Base-by-base conservation (phyloP, 1,140 invertebrate species). In the Melanaphis sacchari region DNA sequence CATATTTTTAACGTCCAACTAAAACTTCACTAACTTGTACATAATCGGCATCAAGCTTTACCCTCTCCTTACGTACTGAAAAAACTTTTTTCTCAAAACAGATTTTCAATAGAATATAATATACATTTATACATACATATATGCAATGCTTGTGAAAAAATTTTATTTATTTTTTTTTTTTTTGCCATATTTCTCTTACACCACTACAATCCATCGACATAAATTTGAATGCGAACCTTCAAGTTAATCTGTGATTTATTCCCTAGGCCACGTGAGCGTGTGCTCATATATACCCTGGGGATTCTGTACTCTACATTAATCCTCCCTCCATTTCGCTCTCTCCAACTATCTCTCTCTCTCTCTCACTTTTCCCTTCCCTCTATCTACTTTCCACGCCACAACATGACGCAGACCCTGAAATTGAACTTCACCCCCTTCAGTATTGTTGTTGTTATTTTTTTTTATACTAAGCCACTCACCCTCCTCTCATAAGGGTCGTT, bases 201-300 rank as follows among this genome's bases (percentile, higher is more conserved):
- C 54, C 38, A 40, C 59, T 76, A 76, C 59, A 76, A 91, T 93
- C 91, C 81, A 93, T 93, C 76, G 91, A 84, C 91, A 93, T 93
- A 93, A 93, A 93, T 93, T 93, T 93, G 91, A 93, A 93, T 85
- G 91, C 91, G 91, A 93, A 93, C 91, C 91, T 82, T 93, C 91
- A 93, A 93, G 91, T 93, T 93, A 93, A 93, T 93, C 91, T 93
- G 91, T 93, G 91, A 93, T 93, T 93, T 93, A 93, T 93, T 93
- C 76, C 43, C 91, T 49, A 24, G 46, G 24, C 91, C 81, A 36
- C 26, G 91, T 40, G 76, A 92, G 76, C 22, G 91, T 40, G 46
- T 85, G 49, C 21, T 49, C 36, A 46, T 41, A n/a, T 76, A 66
- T 66, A 59, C 91, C 81, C 91, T 26, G 76, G 91, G 91, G 91